Conservation (phyloP, 2,888 invertebrate genomes). For the Plagodis dolabraria region DNA sequence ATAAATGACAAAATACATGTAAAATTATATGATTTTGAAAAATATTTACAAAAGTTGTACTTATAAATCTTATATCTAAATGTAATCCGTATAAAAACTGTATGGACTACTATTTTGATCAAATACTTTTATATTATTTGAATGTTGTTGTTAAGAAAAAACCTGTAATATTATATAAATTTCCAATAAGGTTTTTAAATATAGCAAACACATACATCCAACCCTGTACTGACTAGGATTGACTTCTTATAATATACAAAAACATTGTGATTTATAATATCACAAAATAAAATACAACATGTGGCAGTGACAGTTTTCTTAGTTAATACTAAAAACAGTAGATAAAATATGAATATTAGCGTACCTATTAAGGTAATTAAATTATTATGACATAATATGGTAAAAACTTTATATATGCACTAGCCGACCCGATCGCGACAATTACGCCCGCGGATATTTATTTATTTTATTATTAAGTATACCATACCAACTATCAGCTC, state of each 20-base stretch:
- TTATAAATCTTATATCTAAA: conserved; percentile 9
- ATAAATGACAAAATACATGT: conserved; percentile 23
- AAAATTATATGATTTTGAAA: conserved; percentile 21
- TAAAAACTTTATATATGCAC: neutral
- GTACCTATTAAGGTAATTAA: too few relatives aligned
- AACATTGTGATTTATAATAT: conserved; percentile 50
- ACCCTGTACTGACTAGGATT: conserved; percentile 83
- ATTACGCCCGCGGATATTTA: too few relatives aligned
- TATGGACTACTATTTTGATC: conserved; percentile 1
- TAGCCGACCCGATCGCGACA: too few relatives aligned
- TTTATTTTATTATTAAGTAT: too few relatives aligned
- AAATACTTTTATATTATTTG: conserved; percentile 1
- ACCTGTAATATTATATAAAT: neutral
- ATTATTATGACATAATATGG: conserved; percentile 2
- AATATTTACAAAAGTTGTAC: conserved; percentile 27
- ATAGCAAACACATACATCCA: conserved; percentile 54
- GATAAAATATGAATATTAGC: conserved; percentile 39
- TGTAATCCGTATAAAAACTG: neutral
- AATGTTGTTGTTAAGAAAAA: neutral
- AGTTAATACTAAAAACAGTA: conserved; percentile 36
- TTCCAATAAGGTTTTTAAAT: conserved; percentile 8
- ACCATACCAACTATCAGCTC: too few relatives aligned
- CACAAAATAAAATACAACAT: conserved; percentile 55
- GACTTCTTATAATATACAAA: conserved; percentile 59
- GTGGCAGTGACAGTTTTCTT: conserved; percentile 77